Base-by-base conservation (phyloP, 37 sponge, comb jelly and placozoan species). In the Halisarca cf. caerulea region DNA sequence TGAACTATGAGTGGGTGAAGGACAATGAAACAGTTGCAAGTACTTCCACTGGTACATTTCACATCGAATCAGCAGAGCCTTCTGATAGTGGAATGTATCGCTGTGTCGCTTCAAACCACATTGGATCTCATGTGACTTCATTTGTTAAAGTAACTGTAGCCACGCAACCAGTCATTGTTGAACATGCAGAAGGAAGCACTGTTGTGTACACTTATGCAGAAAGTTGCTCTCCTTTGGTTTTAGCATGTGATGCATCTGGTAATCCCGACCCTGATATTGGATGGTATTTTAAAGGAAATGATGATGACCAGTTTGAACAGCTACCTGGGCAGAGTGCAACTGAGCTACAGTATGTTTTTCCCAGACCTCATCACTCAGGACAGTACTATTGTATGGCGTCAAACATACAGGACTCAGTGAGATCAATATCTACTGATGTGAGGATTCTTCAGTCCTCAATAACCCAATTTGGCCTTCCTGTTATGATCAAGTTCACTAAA, bases 1-100 rank as follows among this genome's bases (percentile, higher is more conserved):
- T 74, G 44, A 44, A n/a, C 42, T 74, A 74, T 74, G 45, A 74
- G n/a, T 74, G 77, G 77, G 11, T 20, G 23, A 74, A 74, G 15
- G 77, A 74, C 45, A 74, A 74, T 43, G 45, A 8, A 4, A 74
- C 77, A 8, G 1, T 74, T 3, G 15, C 77, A 17, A n/a, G 44
- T 23, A 37, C 44, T 25, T 23, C 21, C 24, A 40, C 9, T 24
- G 24, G 44, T 25, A 1, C 36, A 11, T 37, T 74, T 17, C 2
- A 5, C 2, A 40, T 39, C 6, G 25, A 37, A 4, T 74, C 77
- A 36, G 4, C 36, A 41, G 44, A 41, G 77, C 5, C 42, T 8
- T 39, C 77, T 11, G 77, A 74, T 42, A 2, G 43, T 74, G 77
- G 77, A 0, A 37, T 36, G 23, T 74, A 74, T 43, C 77, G 25